phyloP scores from a whole-genome alignment of 2,888 invertebrate genomes.

The Apamea epomidion region DNA sequence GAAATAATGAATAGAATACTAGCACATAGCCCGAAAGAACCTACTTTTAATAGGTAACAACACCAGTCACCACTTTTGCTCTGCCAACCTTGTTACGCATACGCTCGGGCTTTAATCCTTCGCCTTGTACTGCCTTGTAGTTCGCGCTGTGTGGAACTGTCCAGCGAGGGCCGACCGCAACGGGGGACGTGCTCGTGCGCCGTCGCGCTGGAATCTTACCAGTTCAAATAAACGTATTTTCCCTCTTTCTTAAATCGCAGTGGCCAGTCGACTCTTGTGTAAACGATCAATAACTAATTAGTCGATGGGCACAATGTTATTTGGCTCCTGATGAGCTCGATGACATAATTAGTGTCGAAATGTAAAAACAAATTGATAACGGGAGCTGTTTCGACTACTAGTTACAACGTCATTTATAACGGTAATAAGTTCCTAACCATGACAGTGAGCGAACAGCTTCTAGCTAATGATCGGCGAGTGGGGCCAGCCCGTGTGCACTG shows the following conservation, averaged over 20 bases:
- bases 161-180: background rate
- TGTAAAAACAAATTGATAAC: slow-evolving; percentile 43
- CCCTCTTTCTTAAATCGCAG: background rate
- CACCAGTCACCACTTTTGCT: background rate
- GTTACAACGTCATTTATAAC: slow-evolving; percentile 22
- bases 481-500: background rate
- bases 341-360: slow-evolving; percentile 47
- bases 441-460: slow-evolving; percentile 16
- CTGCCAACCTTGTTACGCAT: background rate
- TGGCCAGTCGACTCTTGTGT: background rate
- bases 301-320: slow-evolving; percentile 26
- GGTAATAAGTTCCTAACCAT: slow-evolving; percentile 4
- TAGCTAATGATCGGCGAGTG: slow-evolving; percentile 6
- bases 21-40: background rate
- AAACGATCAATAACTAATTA: slow-evolving; percentile 23
- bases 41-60: background rate
- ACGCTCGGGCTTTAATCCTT: background rate
- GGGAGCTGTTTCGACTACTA: slow-evolving; percentile 34
- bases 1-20: background rate
- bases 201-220: background rate
- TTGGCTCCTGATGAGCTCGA: slow-evolving; percentile 31
- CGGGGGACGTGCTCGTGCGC: background rate
- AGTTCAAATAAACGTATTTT: background rate
- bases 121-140: background rate
- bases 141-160: background rate